Base-by-base conservation (phyloP, 2,888 invertebrate species). In the Isotomurus palustris region DNA sequence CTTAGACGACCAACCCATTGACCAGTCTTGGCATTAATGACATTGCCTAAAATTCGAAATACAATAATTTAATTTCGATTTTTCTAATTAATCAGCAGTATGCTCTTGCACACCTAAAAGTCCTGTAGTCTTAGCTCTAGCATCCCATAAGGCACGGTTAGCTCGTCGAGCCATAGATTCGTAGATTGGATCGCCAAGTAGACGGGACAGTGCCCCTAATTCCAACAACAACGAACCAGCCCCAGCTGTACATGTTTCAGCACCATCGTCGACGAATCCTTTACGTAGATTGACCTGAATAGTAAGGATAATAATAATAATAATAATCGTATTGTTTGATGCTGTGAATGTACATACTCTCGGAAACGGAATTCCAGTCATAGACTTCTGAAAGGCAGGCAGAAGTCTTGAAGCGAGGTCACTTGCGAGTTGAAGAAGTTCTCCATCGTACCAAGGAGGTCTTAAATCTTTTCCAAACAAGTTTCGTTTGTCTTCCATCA, bases 181-280 rank as follows among this genome's bases (percentile, higher is more conserved):
- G 72, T 79, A 83, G 1, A 79, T 78, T 22, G 81, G 80, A 71
- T 83, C 83, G 22, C 76, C 77, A 2, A 81, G 72, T n/a, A 83
- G 74, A 14, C 78, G 76, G 54, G 81, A 81, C n/a, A 83, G 74
- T 28, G 82, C 73, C 38, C 83, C 83, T 73, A 83, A 81, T 72
- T 83, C 83, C 19, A 84, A 71, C 10, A 83, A 73, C 40, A 84
- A 74, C 8, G 82, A 80, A 1, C 83, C 83, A 25, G 83, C 83
- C 38, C 83, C 83, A 21, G 83, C 79, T 10, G 82, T 81, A 70
- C 83, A 84, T 0, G 83, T 83, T 66, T 81, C 80, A 53, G 81
- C 81, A 2, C 76, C 74, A 59, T 78, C 74, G 2, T 71, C 68
- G 1, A 80, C 79, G 2, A 82, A 78, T 1, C 78, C 78, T 62